phyloP scores from a whole-genome alignment of 2,888 invertebrate species.

The Rotaria magnacalcarata region DNA sequence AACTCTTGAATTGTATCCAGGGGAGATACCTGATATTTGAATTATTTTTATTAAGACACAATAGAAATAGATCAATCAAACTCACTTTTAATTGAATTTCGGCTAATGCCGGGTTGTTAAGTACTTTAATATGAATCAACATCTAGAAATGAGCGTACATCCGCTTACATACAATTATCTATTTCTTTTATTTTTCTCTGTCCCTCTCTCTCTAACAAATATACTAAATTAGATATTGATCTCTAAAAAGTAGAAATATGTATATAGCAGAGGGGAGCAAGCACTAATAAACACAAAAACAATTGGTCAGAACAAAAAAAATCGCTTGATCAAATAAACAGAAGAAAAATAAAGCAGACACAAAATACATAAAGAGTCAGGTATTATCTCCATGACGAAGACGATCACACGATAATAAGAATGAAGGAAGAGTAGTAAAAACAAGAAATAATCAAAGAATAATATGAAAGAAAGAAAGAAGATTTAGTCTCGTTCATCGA shows the following conservation, averaged over 20 bases:
- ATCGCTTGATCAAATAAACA: not conserved
- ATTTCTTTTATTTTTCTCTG: not conserved
- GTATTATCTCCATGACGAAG: not conserved
- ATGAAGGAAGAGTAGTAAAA: not conserved
- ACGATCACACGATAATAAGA: not conserved
- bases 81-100: not conserved
- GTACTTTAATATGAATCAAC: not conserved
- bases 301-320: not conserved
- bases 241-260: not conserved
- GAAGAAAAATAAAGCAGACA: not conserved
- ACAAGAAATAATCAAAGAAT: not conserved
- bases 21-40: not conserved
- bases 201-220: not conserved
- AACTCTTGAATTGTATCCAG: not conserved
- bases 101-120: slow-evolving; percentile 7
- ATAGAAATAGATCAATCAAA: not conserved
- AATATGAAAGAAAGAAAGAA: not conserved
- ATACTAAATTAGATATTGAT: not conserved
- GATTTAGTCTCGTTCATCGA: not conserved
- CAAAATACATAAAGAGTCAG: not conserved
- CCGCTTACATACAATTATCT: not conserved
- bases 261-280: not conserved
- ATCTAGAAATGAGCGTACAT: slow-evolving; percentile 1
- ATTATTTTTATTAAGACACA: not conserved
- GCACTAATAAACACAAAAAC: not conserved